These are phyloP conservation scores for Drosophila lutescens DNA, from an alignment of 2,888 invertebrate genomes.

Conservation along the genomic window DNA sequence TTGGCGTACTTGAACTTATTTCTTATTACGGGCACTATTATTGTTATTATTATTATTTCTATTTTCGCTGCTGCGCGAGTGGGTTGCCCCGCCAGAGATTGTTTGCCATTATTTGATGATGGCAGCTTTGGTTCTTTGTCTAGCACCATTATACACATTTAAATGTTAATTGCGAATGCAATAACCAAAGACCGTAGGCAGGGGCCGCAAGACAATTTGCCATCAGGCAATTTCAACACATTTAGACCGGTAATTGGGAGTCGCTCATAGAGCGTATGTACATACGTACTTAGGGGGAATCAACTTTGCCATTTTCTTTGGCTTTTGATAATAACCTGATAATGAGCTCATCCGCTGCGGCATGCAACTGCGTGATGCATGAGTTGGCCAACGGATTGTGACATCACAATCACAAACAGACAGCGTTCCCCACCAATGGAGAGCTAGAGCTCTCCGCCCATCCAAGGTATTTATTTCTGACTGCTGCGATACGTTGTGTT, in stretches of 20 bases:
- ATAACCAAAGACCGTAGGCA: slow-evolving; percentile 27
- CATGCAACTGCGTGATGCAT: slow-evolving; percentile 51
- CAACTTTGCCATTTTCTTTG: slow-evolving; percentile 46
- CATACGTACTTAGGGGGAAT: slow-evolving; percentile 42
- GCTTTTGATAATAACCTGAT: slow-evolving; percentile 68
- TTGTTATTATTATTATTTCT: slow-evolving; percentile 45
- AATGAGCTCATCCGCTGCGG: slow-evolving; percentile 68
- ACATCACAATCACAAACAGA: slow-evolving; percentile 41
- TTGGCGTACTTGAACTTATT: slow-evolving; percentile 69
- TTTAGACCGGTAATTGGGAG: slow-evolving; percentile 31
- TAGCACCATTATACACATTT: slow-evolving; percentile 59
- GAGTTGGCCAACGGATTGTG: slow-evolving; percentile 64
- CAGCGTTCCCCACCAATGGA: slow-evolving; percentile 8
- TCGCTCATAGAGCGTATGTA: slow-evolving; percentile 9
- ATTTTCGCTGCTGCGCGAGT: slow-evolving; percentile 52
- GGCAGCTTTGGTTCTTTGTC: slow-evolving; percentile 54
- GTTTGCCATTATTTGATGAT: slow-evolving; percentile 67
- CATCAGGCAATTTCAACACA: slow-evolving; percentile 58
- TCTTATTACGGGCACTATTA: slow-evolving; percentile 41
- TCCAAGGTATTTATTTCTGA: slow-evolving; percentile 71
- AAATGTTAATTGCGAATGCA: slow-evolving; percentile 67
- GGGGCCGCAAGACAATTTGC: slow-evolving; percentile 57
- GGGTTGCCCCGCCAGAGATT: slow-evolving; percentile 55
- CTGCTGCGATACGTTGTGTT: slow-evolving; percentile 44
- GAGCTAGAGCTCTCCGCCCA: slow-evolving; percentile 12